Base-by-base conservation (phyloP, 2,113 vertebrate genomes). In the Condylura cristata region DNA sequence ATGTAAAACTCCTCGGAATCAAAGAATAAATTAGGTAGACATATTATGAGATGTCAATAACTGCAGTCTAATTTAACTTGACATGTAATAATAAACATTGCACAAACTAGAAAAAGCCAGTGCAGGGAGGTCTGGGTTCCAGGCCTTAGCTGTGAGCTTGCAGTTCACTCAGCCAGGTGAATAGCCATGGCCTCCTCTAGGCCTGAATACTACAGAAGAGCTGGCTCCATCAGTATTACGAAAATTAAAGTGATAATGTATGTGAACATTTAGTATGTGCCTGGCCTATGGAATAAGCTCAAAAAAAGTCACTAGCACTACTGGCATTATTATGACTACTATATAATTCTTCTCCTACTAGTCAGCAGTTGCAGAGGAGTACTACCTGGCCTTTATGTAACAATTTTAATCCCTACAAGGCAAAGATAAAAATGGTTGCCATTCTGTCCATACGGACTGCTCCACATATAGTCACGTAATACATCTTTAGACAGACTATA, bases 11-110 rank as follows among this genome's bases (percentile, higher is more conserved):
- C 37, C 58, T 34, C 30, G 13, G 90, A 83, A 81, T 87, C 91
- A 89, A 56, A 76, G 75, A 75, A 90, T 96, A 90, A 96, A 93
- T 76, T 44, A 94, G 28, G 51, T 79, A 83, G 87, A 83, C 65
- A 20, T 89, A 39, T 30, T 71, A 63, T 70, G 72, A 86, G 76
- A 51, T 20, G n/a, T 90, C 89, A 46, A 17, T 63, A 82, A 51
- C 60, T 0, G 1, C 81, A 86, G 28, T 68, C 81, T 93, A 85
- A 94, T 51, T 78, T 80, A 88, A 93, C 46, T 63, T 90, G 87
- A 95, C 87, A 87, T 14, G 2, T 26, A 71, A 84, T 85, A 96
- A 96, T 76, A 92, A 94, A 84, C 65, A 90, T 6, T 28, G 75
- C 56, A 60, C 84, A 80, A 30, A 48, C 65, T 60, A 82, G 82